Evolutionary conservation across 2,888 invertebrate species (phyloP), one percentile per base, ranked within the genome.

Genomic region (Drosophila algonquin): DNA sequence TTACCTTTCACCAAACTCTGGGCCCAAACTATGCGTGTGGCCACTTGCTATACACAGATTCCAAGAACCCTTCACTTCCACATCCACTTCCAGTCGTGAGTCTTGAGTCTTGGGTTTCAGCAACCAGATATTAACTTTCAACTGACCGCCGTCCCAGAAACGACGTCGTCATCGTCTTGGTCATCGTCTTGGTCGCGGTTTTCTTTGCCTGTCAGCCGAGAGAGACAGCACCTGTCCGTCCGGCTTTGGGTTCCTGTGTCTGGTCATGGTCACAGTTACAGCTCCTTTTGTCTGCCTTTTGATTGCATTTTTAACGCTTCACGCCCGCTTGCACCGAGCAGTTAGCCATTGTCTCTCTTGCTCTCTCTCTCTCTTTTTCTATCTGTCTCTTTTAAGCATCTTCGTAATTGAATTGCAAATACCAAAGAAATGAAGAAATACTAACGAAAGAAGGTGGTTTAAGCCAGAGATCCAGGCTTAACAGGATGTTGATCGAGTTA

Each of bases 291-390:
- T 72, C 80, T 79, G 77, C 69, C 74, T 72, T 81, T 77, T 80
- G 84, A 87, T 83, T 81, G 87, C 81, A 83, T 87, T 85, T 80
- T 87, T 83, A 81, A 85, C 81, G 83, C 85, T 85, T 87, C 78
- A 79, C 74, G 83, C 83, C 73, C 70, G 45, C 57, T 50, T 65
- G 53, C 44, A 10, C 14, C 40, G 7, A 40, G 40, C 40, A 40
- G 40, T 7, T 40, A n/a, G 40, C 45, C 59, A 35, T 68, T 69
- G 59, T 69, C 47, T 12, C 14, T 35, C 32, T 10, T 9, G 6
- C 30, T 30, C 7, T 30, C 27, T 27, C 1, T 27, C 27, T 27
- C 27, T 27, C 27, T 55, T 14, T 61, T 0, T 24, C 21, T 21
- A 21, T 24, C 24, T 24, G 46, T 46, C 12, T 30, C 21, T 30